Evolutionary conservation across 2,113 vertebrate species (phyloP).

Genomic region (Phaetusa simplex): DNA sequence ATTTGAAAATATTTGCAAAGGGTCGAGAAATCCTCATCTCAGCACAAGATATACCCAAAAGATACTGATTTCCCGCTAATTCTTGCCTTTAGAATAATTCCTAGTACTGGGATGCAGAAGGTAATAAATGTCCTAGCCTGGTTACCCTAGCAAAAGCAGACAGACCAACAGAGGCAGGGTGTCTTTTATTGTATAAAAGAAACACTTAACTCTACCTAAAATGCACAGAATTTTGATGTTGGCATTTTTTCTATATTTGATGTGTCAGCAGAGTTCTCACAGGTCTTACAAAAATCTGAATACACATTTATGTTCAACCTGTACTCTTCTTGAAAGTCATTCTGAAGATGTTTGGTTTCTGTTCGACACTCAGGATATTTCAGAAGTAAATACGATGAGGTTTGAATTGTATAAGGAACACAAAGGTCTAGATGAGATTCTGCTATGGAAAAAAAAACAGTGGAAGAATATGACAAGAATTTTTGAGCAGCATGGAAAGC

Average conservation of each 20-base stretch:
- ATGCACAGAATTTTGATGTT: background rate
- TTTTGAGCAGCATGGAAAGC: background rate
- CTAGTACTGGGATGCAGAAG: background rate
- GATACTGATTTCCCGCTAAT: background rate
- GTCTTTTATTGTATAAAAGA: background rate
- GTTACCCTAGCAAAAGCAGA: background rate
- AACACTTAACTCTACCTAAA: background rate
- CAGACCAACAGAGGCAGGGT: accelerated
- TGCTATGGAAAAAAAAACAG: background rate
- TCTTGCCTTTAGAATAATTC: background rate
- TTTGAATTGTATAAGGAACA: background rate
- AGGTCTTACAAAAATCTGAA: background rate
- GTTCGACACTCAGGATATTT: background rate
- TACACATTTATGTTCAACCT: background rate
- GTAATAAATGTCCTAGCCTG: background rate
- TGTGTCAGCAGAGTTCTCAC: background rate
- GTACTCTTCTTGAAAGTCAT: background rate
- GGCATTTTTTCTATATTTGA: background rate
- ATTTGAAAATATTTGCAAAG: background rate
- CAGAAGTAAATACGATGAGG: background rate
- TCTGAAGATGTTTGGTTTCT: background rate
- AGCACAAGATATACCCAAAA: background rate
- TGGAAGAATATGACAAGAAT: background rate
- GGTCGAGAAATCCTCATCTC: background rate
- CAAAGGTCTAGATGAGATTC: background rate